A percentile compares a stretch with the other conserved stretches of the same genome.
Evolutionary conservation across 1,140 invertebrate species (phyloP).

Genomic region (Wasmannia auropunctata): DNA sequence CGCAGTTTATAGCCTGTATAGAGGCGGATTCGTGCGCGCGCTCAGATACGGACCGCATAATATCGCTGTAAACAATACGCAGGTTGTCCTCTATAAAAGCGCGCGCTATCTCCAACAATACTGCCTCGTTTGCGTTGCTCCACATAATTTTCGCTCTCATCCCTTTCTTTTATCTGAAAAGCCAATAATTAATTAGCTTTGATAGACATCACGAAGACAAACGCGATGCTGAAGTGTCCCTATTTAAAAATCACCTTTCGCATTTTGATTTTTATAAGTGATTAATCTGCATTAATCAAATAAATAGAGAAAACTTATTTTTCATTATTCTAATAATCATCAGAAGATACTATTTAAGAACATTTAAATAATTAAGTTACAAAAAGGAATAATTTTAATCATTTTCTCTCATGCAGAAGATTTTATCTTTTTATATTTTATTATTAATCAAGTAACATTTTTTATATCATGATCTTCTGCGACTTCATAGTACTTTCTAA

Average conservation of each 20-base stretch:
- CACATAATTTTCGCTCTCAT: not conserved
- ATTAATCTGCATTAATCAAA: not conserved
- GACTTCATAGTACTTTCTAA: not conserved
- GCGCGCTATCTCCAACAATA: not conserved
- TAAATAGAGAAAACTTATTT: not conserved
- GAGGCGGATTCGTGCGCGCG: conserved; percentile 7
- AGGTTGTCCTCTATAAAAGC: not conserved
- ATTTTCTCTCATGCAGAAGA: not conserved
- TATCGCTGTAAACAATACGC: not conserved
- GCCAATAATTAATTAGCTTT: not conserved
- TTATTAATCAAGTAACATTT: not conserved
- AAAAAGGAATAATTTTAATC: not conserved
- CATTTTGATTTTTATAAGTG: not conserved
- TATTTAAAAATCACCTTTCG: not conserved
- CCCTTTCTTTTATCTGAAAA: not conserved
- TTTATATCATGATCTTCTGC: not conserved
- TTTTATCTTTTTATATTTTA: not conserved
- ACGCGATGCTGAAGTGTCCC: not conserved
- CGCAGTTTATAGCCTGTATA: conserved; percentile 23
- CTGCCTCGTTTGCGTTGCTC: not conserved
- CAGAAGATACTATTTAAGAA: not conserved
- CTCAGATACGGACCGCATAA: not conserved
- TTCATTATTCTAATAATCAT: not conserved
- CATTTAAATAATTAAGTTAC: not conserved
- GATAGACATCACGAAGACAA: not conserved